Evolutionary conservation across 2,113 vertebrate species (phyloP).

Genomic region (Phalacrocorax carbo): DNA sequence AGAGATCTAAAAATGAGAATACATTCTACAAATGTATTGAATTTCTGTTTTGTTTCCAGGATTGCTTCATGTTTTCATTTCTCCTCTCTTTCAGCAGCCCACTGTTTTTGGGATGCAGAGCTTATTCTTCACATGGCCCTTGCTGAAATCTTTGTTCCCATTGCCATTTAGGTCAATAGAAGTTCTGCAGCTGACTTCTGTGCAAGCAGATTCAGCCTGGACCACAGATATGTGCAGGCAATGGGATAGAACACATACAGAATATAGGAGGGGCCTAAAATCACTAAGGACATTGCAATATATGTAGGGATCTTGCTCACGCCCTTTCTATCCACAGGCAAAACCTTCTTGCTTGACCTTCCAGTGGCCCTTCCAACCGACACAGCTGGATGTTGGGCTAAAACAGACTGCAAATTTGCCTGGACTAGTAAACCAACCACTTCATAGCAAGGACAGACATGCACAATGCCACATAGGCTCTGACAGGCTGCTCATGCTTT

Average conservation of each 20-base stretch:
- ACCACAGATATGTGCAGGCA: neutral
- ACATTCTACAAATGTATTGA: neutral
- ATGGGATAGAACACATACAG: neutral
- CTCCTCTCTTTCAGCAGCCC: neutral
- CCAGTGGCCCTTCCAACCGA: neutral
- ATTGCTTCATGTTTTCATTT: neutral
- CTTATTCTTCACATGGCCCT: neutral
- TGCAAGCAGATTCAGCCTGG: neutral
- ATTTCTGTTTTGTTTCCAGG: neutral
- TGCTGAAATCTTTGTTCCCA: neutral
- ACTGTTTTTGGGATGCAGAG: neutral
- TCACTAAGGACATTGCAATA: neutral
- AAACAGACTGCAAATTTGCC: neutral
- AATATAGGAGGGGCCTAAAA: neutral
- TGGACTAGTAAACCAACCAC: neutral
- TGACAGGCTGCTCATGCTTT: neutral
- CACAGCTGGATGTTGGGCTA: neutral
- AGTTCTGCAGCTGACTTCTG: neutral
- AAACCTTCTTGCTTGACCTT: neutral
- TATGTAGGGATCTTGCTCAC: neutral
- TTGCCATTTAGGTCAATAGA: neutral
- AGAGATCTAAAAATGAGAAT: neutral
- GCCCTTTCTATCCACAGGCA: neutral
- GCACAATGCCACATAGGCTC: rapidly evolving
- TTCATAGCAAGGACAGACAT: neutral